A percentile compares a stretch with the other conserved stretches of the same genome.
These are phyloP conservation scores for Tetraneura akinire DNA, from an alignment of 1,140 invertebrate genomes.

Conservation along the genomic window DNA sequence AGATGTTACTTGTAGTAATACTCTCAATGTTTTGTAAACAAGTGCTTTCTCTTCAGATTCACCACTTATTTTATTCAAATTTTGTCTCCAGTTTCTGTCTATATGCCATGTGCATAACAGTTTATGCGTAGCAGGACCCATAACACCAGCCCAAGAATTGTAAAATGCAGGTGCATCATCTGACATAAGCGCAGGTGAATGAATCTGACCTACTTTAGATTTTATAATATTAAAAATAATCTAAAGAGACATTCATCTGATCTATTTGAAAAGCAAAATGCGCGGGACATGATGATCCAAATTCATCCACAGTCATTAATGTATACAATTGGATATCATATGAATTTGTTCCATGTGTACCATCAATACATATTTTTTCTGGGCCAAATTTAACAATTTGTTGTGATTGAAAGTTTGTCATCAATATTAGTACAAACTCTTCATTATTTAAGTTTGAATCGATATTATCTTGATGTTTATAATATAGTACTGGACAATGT, in stretches of 20 bases:
- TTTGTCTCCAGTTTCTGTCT: too few relatives aligned
- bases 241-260: not conserved
- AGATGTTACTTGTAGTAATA: not conserved
- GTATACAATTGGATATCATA: not conserved
- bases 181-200: too few relatives aligned
- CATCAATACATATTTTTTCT: not conserved
- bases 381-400: too few relatives aligned
- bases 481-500: too few relatives aligned
- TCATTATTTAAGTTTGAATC: too few relatives aligned
- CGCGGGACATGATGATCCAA: too few relatives aligned
- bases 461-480: too few relatives aligned
- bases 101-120: constrained; percentile 46
- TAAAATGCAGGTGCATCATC: too few relatives aligned
- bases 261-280: too few relatives aligned
- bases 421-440: too few relatives aligned
- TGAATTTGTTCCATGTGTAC: not conserved
- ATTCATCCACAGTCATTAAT: too few relatives aligned
- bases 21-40: not conserved
- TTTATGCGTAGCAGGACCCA: not conserved
- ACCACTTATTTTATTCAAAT: constrained; percentile 40
- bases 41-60: not conserved
- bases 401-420: too few relatives aligned
- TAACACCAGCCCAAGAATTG: not conserved
- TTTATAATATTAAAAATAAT: constrained; percentile 21
- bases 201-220: constrained; percentile 14